These are phyloP conservation scores for Dermolepida albohirtum DNA, from an alignment of 2,888 invertebrate genomes.

Conservation along the genomic window DNA sequence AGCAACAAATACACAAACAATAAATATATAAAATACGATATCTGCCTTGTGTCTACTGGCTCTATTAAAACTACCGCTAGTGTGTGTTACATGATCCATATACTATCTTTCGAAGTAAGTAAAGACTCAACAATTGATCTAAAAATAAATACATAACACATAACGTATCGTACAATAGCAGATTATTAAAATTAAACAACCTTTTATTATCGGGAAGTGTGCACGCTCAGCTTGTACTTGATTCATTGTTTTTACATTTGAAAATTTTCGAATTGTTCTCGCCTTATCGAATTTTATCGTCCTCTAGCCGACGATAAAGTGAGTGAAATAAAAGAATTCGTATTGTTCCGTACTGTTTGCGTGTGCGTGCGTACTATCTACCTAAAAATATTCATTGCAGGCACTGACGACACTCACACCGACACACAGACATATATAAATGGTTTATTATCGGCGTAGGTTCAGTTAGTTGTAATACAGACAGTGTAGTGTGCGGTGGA, in stretches of 20 bases:
- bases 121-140: not conserved
- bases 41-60: no score
- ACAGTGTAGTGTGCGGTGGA: not conserved
- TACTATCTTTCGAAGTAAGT: not conserved
- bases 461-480: slow-evolving; percentile 23
- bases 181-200: slow-evolving; percentile 8
- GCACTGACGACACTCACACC: slow-evolving; percentile 11
- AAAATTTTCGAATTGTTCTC: slow-evolving; percentile 21
- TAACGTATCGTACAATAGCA: not conserved
- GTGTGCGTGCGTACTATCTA: not conserved
- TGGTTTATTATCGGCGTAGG: slow-evolving; percentile 30
- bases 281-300: not conserved
- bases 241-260: slow-evolving; percentile 22
- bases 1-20: not conserved
- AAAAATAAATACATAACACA: slow-evolving; percentile 32
- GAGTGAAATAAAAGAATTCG: slow-evolving; percentile 19
- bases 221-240: not conserved
- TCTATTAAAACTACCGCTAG: not conserved
- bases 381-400: slow-evolving; percentile 10
- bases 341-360: slow-evolving; percentile 13
- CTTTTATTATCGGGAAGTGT: not conserved
- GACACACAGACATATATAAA: slow-evolving; percentile 26
- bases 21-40: not conserved
- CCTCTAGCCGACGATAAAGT: slow-evolving; percentile 7
- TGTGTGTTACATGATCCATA: slow-evolving; percentile 2